phyloP scores from a whole-genome alignment of 1,140 invertebrate genomes.

The Apis mellifera region DNA sequence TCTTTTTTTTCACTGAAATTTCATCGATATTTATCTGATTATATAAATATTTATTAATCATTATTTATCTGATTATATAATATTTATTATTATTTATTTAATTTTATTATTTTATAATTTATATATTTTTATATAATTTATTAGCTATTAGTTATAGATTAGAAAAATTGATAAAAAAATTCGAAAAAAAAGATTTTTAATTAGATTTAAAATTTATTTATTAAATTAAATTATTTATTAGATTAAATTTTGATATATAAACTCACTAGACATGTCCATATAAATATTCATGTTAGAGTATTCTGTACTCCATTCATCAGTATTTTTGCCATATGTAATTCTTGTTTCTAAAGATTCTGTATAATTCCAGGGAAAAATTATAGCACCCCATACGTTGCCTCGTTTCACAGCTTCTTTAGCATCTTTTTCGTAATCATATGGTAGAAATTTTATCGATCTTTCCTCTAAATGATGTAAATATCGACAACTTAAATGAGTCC shows the following conservation, averaged over 20 bases:
- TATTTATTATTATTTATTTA: too few species aligned
- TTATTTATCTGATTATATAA: background rate
- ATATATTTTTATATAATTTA: too few species aligned
- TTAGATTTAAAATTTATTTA: too few species aligned
- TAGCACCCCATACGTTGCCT: slow-evolving; percentile 91
- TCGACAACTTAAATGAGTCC: slow-evolving; percentile 87
- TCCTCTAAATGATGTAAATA: slow-evolving; percentile 87
- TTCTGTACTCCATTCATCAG: slow-evolving; percentile 86
- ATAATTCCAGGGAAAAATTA: slow-evolving; percentile 93
- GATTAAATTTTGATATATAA: background rate
- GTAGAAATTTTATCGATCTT: slow-evolving; percentile 83
- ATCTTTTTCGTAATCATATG: slow-evolving; percentile 79
- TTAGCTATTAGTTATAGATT: background rate
- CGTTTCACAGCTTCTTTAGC: slow-evolving; percentile 87
- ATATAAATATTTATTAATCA: background rate
- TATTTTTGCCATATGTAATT: slow-evolving; percentile 86
- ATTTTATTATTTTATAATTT: too few species aligned
- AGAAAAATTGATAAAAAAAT: background rate
- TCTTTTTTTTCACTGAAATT: background rate
- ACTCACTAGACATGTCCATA: slow-evolving; percentile 95
- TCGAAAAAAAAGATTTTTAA: too few species aligned
- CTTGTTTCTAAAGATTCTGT: slow-evolving; percentile 88
- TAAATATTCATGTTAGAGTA: slow-evolving; percentile 89
- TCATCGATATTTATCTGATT: background rate
- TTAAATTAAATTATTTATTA: too few species aligned